Base-by-base conservation (phyloP, 2,888 invertebrate species). In the Folsomia candida region DNA sequence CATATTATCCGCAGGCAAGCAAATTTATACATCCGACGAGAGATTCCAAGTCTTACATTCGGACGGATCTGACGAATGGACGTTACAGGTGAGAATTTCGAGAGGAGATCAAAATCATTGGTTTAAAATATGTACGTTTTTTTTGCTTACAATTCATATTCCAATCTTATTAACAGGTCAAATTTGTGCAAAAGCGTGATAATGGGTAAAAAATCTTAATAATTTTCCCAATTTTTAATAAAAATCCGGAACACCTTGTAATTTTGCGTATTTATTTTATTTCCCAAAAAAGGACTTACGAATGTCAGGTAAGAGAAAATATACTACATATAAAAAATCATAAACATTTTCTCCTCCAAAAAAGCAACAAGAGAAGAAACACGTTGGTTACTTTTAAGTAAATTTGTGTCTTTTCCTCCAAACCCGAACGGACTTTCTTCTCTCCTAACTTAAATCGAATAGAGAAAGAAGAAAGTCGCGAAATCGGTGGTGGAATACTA, bases 1-100 rank as follows among this genome's bases (percentile, higher is more conserved):
- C 86, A 93, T 94, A 82, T 87, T 94, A 82, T 93, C 93, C 81
- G 92, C 93, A 71, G 93, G 93, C 62, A 88, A 91, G 84, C 91
- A 91, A 84, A 90, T 93, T 81, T 94, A 93, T 85, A 93, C 94
- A 80, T 93, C 92, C 85, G 94, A 94, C 84, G 93, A 93, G 80
- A 77, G 84, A 71, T 84, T 85, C 79, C 86, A 86, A 85, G 89
- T 90, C 78, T 86, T 93, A 77, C 69, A 69, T 47, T 87, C 89
- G 78, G 92, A 94, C 82, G 91, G 92, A 68, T 91, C 93, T 37
- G 54, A 54, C 20, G 54, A 54, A 20, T 54, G 54, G 54, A 54
- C 54, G n/a, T 20, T 54, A 14, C 54, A 54, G 54, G n/a, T n/a
- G n/a, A n/a, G n/a, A n/a, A n/a, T n/a, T n/a, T n/a, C n/a, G n/a